phyloP scores from a whole-genome alignment of 2,888 invertebrate species.

The Copidosoma aretas region DNA sequence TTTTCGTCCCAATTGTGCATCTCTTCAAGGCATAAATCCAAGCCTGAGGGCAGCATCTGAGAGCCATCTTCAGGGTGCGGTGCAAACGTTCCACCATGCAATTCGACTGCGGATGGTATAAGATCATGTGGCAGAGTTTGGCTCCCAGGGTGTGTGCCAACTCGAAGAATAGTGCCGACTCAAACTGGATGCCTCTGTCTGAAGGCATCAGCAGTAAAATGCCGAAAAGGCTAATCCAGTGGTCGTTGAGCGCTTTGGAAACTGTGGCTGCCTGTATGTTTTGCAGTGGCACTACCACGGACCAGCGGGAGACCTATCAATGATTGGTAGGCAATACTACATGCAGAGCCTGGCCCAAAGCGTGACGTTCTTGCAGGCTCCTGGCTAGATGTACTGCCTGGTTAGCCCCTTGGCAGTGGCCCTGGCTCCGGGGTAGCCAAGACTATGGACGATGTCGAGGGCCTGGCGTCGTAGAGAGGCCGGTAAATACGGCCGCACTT shows the following conservation, averaged over 20 bases:
- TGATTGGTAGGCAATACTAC: slow-evolving; percentile 3
- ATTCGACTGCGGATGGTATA: slow-evolving; percentile 21
- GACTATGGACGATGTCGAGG: slow-evolving; percentile 41
- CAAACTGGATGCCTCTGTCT: neutral
- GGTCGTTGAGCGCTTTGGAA: neutral
- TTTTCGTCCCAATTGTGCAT: too few relatives aligned
- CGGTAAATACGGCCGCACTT: slow-evolving; percentile 44
- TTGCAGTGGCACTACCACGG: neutral
- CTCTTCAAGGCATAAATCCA: too few relatives aligned
- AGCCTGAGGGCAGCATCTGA: too few relatives aligned
- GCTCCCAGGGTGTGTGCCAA: neutral
- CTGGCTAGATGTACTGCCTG: slow-evolving; percentile 55
- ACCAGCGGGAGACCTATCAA: slow-evolving; percentile 4
- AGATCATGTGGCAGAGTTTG: neutral
- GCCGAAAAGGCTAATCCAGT: neutral
- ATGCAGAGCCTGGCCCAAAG: slow-evolving; percentile 9
- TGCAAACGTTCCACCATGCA: slow-evolving; percentile 26
- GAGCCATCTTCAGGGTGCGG: slow-evolving; percentile 13
- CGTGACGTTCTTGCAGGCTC: slow-evolving; percentile 34
- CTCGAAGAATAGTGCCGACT: neutral
- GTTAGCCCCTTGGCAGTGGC: slow-evolving; percentile 46
- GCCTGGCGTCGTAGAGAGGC: slow-evolving; percentile 33
- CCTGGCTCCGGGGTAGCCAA: slow-evolving; percentile 16
- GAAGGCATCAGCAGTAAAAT: neutral
- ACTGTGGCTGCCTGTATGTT: neutral